Conservation (phyloP, 2,888 invertebrate species). For the Ophraella communa region DNA sequence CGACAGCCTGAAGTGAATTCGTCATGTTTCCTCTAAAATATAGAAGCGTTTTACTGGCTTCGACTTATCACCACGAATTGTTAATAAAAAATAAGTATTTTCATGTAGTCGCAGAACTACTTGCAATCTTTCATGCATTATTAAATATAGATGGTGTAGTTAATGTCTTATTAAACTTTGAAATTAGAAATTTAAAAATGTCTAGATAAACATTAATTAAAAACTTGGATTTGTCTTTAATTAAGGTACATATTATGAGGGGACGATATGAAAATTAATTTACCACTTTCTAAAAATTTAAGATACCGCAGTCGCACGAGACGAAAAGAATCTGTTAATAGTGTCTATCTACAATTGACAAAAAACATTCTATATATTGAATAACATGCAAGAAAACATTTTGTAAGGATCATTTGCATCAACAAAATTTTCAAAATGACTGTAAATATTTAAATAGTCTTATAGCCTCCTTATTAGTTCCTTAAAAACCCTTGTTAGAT, state of each 20-base stretch:
- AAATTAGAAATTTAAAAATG: no score
- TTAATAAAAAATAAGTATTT: no score
- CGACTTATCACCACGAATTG: slow-evolving; percentile 38
- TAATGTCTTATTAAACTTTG: no score
- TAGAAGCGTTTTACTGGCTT: slow-evolving; percentile 38
- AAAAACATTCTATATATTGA: neutral
- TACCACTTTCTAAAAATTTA: neutral
- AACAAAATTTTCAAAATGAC: neutral
- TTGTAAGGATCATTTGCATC: neutral
- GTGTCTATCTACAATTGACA: neutral
- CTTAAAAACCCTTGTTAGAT: no score
- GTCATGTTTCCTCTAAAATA: slow-evolving; percentile 36
- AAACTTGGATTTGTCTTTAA: no score
- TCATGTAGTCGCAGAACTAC: no score
- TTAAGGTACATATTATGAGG: no score
- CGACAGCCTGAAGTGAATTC: slow-evolving; percentile 19
- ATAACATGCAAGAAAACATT: neutral
- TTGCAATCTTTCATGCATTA: no score
- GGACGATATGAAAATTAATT: no score
- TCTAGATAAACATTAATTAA: no score
- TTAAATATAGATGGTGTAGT: no score
- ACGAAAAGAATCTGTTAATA: neutral
- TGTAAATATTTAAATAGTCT: neutral
- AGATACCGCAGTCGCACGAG: neutral
- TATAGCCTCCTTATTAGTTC: slow-evolving; percentile 3